phyloP scores from a whole-genome alignment of 2,888 invertebrate species.

The Conus canariensis region DNA sequence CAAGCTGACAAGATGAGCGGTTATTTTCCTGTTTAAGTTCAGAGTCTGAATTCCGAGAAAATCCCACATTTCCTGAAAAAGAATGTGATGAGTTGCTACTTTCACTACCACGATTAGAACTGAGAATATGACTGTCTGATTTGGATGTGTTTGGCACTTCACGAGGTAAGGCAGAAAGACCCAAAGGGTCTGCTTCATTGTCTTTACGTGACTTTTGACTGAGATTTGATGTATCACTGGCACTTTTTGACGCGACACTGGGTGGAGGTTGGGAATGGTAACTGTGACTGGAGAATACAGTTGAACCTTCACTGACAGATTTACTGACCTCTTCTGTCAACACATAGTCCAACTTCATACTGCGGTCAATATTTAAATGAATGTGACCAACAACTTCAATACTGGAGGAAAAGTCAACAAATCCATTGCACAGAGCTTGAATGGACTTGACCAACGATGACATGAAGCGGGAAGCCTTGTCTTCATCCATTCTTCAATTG shows the following conservation, averaged over 20 bases:
- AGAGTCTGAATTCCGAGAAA: conserved; percentile 24
- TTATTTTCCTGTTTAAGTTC: conserved; percentile 24
- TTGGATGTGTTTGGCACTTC: conserved; percentile 36
- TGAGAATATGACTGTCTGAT: conserved; percentile 4
- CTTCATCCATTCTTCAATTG: conserved; percentile 48
- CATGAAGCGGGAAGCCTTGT: conserved; percentile 53
- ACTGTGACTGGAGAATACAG: conserved; percentile 53
- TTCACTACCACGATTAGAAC: conserved; percentile 34
- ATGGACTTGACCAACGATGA: conserved; percentile 51
- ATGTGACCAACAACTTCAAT: conserved; percentile 56
- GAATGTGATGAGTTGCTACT: conserved; percentile 36
- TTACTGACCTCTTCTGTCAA: conserved; percentile 55
- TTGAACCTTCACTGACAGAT: conserved; percentile 49
- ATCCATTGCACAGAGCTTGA: conserved; percentile 54
- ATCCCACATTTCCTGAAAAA: background rate
- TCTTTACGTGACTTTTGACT: conserved; percentile 40
- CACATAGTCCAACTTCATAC: conserved; percentile 52
- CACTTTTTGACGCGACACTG: conserved; percentile 37
- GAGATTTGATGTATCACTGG: conserved; percentile 33
- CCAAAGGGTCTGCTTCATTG: conserved; percentile 16
- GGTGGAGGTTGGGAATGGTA: conserved; percentile 53
- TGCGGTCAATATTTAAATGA: conserved; percentile 52
- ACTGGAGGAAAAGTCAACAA: conserved; percentile 53
- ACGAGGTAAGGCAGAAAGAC: conserved; percentile 19
- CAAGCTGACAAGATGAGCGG: conserved; percentile 9